Evolutionary conservation across 2,797 vertebrate genomes (phyloP).

Genomic region (Gymnodraco acuticeps): DNA sequence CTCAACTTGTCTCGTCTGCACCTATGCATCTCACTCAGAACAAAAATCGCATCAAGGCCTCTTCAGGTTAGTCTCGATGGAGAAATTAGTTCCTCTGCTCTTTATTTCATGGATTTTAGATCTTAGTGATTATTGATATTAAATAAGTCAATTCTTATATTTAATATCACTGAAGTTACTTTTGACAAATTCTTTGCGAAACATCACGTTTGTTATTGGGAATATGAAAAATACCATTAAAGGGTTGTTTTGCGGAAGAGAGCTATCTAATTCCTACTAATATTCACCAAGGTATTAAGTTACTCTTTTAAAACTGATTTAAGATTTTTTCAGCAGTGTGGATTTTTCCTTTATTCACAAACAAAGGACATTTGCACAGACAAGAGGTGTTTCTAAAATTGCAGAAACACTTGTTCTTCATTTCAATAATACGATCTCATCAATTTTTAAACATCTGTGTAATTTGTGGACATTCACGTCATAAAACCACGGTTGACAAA

Average conservation of each 20-base stretch:
- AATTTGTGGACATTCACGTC: slow-evolving; percentile 38
- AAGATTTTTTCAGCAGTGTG: neutral
- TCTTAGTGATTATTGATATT: neutral
- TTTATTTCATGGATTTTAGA: neutral
- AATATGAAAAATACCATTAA: neutral
- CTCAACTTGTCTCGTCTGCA: slow-evolving; percentile 3
- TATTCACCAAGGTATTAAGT: neutral
- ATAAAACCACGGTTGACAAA: slow-evolving; percentile 52
- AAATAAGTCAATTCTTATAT: neutral
- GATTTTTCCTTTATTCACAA: slow-evolving; percentile 8
- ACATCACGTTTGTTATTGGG: neutral
- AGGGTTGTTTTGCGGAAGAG: neutral
- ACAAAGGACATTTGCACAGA: neutral
- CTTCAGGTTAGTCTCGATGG: neutral
- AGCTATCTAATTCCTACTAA: neutral
- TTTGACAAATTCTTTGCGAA: neutral
- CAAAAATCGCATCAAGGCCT: neutral
- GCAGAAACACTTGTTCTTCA: neutral
- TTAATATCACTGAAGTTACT: neutral
- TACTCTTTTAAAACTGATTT: neutral
- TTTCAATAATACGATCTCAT: neutral
- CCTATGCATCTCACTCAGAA: slow-evolving; percentile 1
- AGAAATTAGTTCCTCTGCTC: slow-evolving; percentile 18
- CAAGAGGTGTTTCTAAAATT: neutral
- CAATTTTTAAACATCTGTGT: slow-evolving; percentile 16